These are phyloP conservation scores for Apamea crenata DNA, from an alignment of 2,888 invertebrate species.

Conservation along the genomic window DNA sequence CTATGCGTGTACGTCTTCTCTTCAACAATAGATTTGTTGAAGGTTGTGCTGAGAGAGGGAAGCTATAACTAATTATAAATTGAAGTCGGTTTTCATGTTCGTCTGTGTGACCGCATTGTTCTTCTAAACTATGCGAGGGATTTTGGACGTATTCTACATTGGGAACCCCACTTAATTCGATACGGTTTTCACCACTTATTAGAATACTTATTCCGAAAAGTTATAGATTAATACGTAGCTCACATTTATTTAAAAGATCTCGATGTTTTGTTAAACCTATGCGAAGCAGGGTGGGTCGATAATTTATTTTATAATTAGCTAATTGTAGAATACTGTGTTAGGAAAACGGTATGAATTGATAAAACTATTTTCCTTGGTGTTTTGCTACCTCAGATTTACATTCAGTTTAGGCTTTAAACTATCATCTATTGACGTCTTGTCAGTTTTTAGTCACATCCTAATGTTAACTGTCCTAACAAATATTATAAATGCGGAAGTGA, in stretches of 20 bases:
- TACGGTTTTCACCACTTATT: neutral
- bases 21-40: neutral
- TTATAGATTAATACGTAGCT: neutral
- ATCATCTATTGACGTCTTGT: neutral
- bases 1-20: constrained; percentile 4
- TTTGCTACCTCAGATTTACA: neutral
- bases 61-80: neutral
- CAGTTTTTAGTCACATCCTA: too few relatives aligned
- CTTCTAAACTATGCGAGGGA: neutral
- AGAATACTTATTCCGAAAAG: neutral
- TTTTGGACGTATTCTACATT: too few relatives aligned
- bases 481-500: neutral
- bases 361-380: too few relatives aligned
- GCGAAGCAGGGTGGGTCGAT: neutral
- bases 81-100: neutral
- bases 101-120: neutral
- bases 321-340: neutral
- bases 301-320: neutral
- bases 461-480: neutral
- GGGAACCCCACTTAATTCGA: neutral
- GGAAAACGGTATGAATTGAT: neutral
- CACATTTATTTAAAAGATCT: neutral
- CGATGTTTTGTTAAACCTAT: neutral
- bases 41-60: neutral
- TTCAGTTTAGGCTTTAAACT: neutral